phyloP scores from a whole-genome alignment of 2,113 vertebrate genomes.

The Nycticorax nycticorax region DNA sequence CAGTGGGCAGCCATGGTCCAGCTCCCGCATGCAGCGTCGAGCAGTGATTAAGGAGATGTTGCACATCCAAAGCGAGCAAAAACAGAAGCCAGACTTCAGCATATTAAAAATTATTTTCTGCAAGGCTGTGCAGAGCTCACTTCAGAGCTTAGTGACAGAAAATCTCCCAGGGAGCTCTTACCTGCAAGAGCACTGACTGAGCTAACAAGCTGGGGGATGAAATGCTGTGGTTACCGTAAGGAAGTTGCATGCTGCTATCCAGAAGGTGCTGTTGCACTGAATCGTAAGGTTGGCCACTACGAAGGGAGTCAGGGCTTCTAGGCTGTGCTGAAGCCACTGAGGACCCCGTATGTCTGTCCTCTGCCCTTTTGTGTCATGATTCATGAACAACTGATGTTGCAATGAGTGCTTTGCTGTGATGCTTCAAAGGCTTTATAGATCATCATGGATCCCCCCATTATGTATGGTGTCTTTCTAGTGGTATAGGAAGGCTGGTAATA shows the following conservation, averaged over 20 bases:
- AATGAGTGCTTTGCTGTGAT: background rate
- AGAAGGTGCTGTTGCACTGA: background rate
- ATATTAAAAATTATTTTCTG: conserved; percentile 18
- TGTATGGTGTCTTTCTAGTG: background rate
- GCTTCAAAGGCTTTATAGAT: background rate
- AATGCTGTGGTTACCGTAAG: background rate
- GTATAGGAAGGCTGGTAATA: background rate
- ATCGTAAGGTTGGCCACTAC: accelerated
- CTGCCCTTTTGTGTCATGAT: background rate
- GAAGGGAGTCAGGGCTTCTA: accelerated
- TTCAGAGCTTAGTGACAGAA: conserved; percentile 26
- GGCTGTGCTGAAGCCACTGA: background rate
- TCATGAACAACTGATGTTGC: background rate
- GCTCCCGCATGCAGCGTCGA: background rate
- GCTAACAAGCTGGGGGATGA: background rate
- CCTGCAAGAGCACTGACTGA: background rate
- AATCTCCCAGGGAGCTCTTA: conserved; percentile 22
- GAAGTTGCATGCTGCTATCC: background rate
- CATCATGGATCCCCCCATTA: background rate
- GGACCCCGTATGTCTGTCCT: background rate
- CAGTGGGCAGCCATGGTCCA: background rate
- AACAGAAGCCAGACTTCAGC: background rate
- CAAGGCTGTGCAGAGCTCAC: conserved; percentile 4
- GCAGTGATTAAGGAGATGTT: background rate
- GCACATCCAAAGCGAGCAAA: background rate